These are phyloP conservation scores for Enoplosus armatus DNA, from an alignment of 2,797 vertebrate species.

Conservation along the genomic window DNA sequence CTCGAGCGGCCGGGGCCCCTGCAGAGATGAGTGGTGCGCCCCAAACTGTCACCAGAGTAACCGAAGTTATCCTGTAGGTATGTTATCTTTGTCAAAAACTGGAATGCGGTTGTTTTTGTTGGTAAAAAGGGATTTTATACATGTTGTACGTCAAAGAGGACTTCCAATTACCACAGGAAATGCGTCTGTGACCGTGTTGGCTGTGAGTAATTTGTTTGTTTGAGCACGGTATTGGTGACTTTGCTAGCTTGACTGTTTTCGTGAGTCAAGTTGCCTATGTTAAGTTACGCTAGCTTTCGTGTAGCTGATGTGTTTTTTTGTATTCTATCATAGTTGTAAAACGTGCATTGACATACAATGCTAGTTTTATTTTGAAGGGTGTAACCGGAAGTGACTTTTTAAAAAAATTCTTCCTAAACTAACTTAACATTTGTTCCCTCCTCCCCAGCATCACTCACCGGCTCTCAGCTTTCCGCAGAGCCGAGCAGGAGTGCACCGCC, in stretches of 20 bases:
- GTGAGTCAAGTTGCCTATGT: neutral
- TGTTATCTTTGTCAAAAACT: neutral
- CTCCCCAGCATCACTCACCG: constrained; percentile 53
- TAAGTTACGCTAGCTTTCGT: too few species aligned
- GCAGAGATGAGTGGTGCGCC: neutral
- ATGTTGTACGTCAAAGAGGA: neutral
- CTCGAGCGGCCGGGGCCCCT: neutral
- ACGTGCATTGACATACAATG: neutral
- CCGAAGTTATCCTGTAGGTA: too few species aligned
- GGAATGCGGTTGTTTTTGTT: neutral
- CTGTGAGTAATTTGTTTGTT: neutral
- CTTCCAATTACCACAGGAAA: neutral
- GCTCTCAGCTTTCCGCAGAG: constrained; percentile 49
- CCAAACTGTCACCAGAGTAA: neutral
- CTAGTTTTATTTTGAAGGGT: constrained; percentile 54
- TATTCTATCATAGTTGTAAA: too few species aligned
- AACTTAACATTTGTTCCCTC: neutral
- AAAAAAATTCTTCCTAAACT: accelerated
- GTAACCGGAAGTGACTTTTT: constrained; percentile 11
- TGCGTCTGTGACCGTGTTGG: neutral
- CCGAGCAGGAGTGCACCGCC: constrained; percentile 34
- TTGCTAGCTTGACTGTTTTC: neutral
- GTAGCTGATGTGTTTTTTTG: too few species aligned
- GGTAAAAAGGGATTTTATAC: neutral
- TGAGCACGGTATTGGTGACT: neutral